Base-by-base conservation (phyloP, 2,113 vertebrate genomes). In the Hiodon tergisus region DNA sequence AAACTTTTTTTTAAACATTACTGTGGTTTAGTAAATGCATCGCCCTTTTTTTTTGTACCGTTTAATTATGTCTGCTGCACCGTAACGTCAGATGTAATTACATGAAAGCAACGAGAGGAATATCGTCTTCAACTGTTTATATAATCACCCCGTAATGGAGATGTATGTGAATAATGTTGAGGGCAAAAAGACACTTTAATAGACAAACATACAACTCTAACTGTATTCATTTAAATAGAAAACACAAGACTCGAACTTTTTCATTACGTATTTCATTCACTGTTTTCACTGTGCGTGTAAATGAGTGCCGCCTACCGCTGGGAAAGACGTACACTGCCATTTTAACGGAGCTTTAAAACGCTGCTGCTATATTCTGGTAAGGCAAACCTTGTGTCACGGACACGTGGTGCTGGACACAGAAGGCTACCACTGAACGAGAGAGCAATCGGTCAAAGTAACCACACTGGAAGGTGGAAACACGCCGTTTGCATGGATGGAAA, bases 231-330 rank as follows among this genome's bases (percentile, higher is more conserved):
- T 31, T 17, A 11, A 8, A 55, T 60, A 67, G 16, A 74, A 57
- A 70, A 52, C 69, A 67, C 71, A 77, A 68, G 81, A 78, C 75
- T 78, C 69, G 78, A 81, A 86, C 84, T 82, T 84, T 77, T 31
- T 77, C 63, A 80, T 83, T 79, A 47, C 13, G 75, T 31, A 31
- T 54, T 50, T 67, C 65, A 69, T 62, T 69, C 55, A 31, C 54
- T 60, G 11, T 31, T 31, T 31, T 31, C 31, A 31, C 31, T 55
- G 16, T 59, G 0, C 58, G 17, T 31, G 73, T 11, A 57, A 83
- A 81, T 84, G 76, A 79, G 78, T 67, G 87, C 87, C 89, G 86
- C 84, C 89, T 65, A 74, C 73, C 81, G 89, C 79, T 82, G 72
- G 81, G 80, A 87, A 87, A 60, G 87, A 80, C 87, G 82, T 31